phyloP scores from a whole-genome alignment of 1,140 invertebrate species.

The Pomacea maculata region DNA sequence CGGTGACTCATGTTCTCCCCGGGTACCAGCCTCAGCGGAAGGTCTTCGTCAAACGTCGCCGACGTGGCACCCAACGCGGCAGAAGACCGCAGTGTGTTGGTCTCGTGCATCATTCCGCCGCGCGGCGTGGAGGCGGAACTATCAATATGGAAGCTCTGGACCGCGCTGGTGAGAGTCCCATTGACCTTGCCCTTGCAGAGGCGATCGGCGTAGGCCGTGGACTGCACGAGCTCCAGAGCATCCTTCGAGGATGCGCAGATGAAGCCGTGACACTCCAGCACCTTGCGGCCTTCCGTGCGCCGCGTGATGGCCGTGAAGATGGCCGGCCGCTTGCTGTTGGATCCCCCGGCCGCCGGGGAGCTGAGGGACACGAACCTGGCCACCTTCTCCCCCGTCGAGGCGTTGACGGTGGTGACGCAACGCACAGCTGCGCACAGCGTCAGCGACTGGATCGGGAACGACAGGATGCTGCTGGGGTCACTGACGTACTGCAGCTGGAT shows the following conservation, averaged over 20 bases:
- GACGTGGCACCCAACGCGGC: neutral
- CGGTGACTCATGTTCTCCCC: constrained; percentile 23
- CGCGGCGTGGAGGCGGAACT: constrained; percentile 10
- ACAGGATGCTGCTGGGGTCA: constrained; percentile 92
- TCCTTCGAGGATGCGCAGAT: constrained; percentile 80
- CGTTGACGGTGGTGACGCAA: constrained; percentile 49
- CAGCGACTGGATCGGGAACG: constrained; percentile 95
- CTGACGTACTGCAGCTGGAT: constrained; percentile 96
- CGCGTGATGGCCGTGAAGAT: constrained; percentile 96
- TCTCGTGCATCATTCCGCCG: constrained; percentile 11
- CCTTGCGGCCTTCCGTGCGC: constrained; percentile 94
- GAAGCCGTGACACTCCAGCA: constrained; percentile 98
- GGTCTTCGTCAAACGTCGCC: neutral
- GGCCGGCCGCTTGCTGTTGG: constrained; percentile 82
- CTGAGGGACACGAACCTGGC: constrained; percentile 92
- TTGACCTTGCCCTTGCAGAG: constrained; percentile 36
- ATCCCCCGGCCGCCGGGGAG: constrained; percentile 73
- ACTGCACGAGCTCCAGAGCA: constrained; percentile 59
- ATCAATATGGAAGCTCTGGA: neutral
- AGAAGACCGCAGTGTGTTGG: constrained; percentile 13
- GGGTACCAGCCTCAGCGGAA: constrained; percentile 34
- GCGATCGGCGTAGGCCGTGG: constrained; percentile 50
- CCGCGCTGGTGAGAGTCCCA: neutral
- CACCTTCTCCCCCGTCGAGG: constrained; percentile 59
- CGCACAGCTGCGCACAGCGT: constrained; percentile 96